Conservation (phyloP, 2,113 vertebrate species). For the Hippocampus comes region DNA sequence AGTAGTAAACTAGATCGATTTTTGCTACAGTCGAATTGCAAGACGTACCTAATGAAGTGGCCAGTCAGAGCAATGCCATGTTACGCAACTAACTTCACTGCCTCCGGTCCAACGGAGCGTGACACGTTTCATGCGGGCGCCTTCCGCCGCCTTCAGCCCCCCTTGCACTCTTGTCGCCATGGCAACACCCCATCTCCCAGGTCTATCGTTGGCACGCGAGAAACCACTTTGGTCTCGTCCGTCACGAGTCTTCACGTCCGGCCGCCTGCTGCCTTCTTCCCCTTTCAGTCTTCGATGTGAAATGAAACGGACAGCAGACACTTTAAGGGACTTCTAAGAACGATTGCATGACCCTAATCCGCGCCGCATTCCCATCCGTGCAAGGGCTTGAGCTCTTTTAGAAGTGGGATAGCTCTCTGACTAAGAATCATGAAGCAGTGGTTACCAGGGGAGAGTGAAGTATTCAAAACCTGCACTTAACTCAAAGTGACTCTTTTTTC, state of each 20-base stretch:
- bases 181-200: constrained; percentile 18
- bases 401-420: background rate
- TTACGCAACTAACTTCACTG: background rate
- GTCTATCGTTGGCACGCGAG: constrained; percentile 25
- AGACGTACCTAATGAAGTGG: background rate
- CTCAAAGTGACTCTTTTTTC: background rate
- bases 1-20: no score
- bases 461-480: background rate
- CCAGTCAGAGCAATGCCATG: background rate
- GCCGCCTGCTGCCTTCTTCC: background rate
- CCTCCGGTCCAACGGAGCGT: background rate
- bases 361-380: background rate
- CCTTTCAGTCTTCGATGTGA: background rate
- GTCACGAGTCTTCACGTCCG: constrained; percentile 1
- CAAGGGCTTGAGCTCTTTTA: background rate
- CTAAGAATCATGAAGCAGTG: background rate
- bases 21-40: background rate
- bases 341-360: constrained; percentile 1
- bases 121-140: background rate
- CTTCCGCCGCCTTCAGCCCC: background rate
- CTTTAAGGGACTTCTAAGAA: background rate
- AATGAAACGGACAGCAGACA: constrained; percentile 2
- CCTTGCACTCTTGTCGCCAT: constrained; percentile 19
- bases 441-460: background rate
- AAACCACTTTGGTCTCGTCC: constrained; percentile 40